Evolutionary conservation across 2,888 invertebrate genomes (phyloP).

Genomic region (Latheticus oryzae): DNA sequence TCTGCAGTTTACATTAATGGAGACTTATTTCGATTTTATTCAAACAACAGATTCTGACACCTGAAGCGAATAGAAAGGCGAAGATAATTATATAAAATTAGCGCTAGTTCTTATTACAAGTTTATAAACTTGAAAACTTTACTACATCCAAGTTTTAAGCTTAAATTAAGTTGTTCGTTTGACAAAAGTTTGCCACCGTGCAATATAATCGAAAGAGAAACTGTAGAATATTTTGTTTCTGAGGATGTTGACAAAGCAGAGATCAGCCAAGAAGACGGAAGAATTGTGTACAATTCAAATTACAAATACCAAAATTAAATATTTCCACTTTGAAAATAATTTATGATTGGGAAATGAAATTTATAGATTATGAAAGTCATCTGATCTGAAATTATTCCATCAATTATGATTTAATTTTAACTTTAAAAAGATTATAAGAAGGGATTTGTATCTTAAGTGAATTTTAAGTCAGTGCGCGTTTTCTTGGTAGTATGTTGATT

Average conservation of each 20-base stretch:
- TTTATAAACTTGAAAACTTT: constrained; percentile 24
- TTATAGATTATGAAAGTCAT: too few relatives aligned
- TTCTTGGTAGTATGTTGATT: constrained; percentile 28
- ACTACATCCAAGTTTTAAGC: constrained; percentile 2
- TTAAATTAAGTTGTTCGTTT: constrained; percentile 11
- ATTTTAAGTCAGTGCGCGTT: constrained; percentile 27
- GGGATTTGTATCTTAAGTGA: constrained; percentile 20
- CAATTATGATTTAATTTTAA: constrained; percentile 27
- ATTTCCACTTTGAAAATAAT: too few relatives aligned
- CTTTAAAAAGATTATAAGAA: constrained; percentile 20
- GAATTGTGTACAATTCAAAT: too few relatives aligned
- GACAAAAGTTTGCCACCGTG: constrained; percentile 10
- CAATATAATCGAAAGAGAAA: constrained; percentile 6
- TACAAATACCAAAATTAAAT: too few relatives aligned
- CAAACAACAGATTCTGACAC: too few relatives aligned
- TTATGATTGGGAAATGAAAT: too few relatives aligned
- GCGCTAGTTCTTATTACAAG: constrained; percentile 20
- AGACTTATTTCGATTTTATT: too few relatives aligned
- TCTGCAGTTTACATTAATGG: too few relatives aligned
- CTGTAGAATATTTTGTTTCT: background rate
- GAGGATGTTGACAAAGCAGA: too few relatives aligned
- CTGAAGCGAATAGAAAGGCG: constrained; percentile 10
- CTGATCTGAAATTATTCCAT: too few relatives aligned
- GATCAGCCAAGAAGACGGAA: too few relatives aligned
- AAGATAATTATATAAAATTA: constrained; percentile 24